Conservation (phyloP, 2,113 vertebrate genomes). For the Triplophysa tibetana region DNA sequence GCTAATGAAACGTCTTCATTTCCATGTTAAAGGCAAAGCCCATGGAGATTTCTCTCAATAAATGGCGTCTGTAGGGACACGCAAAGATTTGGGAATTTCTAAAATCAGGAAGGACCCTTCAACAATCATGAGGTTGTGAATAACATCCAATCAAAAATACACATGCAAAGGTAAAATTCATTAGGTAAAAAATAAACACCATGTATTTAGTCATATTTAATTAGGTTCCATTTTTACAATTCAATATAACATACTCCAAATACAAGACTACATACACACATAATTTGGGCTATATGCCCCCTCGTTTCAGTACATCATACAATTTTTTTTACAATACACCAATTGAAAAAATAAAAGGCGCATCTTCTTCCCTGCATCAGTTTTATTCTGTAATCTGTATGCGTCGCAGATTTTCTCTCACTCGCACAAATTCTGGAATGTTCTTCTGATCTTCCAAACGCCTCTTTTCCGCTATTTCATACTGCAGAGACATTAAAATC, state of each 20-base stretch:
- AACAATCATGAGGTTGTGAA: neutral
- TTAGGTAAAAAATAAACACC: too few species aligned
- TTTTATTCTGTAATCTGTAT: conserved; percentile 50
- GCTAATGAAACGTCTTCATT: conserved; percentile 71
- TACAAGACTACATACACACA: neutral
- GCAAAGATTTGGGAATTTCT: neutral
- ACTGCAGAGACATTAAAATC: conserved; percentile 58
- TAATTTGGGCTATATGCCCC: neutral
- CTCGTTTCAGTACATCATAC: neutral
- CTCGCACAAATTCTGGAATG: conserved; percentile 75
- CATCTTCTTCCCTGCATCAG: neutral
- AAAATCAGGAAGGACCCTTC: neutral
- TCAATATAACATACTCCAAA: neutral
- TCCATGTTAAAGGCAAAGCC: conserved; percentile 70
- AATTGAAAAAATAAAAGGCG: neutral
- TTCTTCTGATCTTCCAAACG: conserved; percentile 61
- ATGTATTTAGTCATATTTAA: neutral
- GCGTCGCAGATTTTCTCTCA: conserved; percentile 74
- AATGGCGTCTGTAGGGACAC: conserved; percentile 62
- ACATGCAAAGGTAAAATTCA: neutral
- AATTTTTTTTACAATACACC: neutral
- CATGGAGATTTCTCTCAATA: conserved; percentile 58
- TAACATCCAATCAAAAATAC: neutral
- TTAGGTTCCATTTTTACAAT: neutral
- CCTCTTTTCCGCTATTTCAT: conserved; percentile 69